Conservation (phyloP, 2,888 invertebrate species). For the Melanchra persicariae region DNA sequence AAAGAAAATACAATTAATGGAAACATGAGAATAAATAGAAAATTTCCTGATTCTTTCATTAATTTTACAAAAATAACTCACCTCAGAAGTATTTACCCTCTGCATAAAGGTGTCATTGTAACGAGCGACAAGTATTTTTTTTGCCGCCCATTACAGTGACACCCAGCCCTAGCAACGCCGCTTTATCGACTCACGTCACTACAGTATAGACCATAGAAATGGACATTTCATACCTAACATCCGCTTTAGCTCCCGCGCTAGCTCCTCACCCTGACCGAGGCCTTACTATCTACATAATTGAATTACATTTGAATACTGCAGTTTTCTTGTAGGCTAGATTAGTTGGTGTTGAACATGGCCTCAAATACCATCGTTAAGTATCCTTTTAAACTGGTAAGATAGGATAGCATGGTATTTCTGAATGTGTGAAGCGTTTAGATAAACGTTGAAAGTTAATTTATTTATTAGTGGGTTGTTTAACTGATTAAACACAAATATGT, state of each 20-base stretch:
- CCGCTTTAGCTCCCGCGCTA: neutral
- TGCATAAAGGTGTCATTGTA: too few species aligned
- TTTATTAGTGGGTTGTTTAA: neutral
- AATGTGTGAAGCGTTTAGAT: constrained; percentile 8
- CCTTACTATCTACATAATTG: constrained; percentile 62
- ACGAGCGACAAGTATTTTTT: too few species aligned
- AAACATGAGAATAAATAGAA: too few species aligned
- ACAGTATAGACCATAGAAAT: too few species aligned
- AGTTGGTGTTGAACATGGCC: constrained; percentile 50
- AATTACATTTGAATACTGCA: constrained; percentile 64
- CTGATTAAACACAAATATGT: neutral
- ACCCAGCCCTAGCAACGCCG: too few species aligned
- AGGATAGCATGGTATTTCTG: constrained; percentile 8
- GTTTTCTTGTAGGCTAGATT: constrained; percentile 56
- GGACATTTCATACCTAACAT: too few species aligned
- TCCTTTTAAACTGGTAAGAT: constrained; percentile 19
- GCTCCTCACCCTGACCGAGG: neutral
- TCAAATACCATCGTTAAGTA: constrained; percentile 39
- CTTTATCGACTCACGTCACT: too few species aligned
- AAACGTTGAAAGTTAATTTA: neutral
- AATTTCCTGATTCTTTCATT: too few species aligned
- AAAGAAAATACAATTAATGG: too few species aligned
- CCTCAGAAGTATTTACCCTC: too few species aligned
- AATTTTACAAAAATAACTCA: too few species aligned
- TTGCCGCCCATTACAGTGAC: too few species aligned